Evolutionary conservation across 2,888 invertebrate genomes (phyloP).

Genomic region (Acanthoscelides obtectus): DNA sequence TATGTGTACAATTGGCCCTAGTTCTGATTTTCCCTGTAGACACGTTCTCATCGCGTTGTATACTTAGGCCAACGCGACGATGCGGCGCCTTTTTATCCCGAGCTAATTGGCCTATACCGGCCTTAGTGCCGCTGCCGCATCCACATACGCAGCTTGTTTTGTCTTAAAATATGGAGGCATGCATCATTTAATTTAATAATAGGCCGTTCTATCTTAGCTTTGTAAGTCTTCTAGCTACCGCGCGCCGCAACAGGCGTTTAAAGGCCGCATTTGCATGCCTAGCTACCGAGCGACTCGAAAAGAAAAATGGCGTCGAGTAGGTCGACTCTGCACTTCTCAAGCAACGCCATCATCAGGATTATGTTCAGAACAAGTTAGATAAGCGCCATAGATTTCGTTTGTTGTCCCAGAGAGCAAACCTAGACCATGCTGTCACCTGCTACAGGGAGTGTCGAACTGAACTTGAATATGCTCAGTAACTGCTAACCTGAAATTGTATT

Average conservation of each 20-base stretch:
- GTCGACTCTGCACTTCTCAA: not conserved
- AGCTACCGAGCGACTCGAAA: not conserved
- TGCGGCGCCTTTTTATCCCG: constrained; percentile 16
- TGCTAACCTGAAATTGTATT: too few species aligned
- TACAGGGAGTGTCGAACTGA: too few species aligned
- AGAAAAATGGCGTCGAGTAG: not conserved
- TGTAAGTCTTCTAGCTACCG: not conserved
- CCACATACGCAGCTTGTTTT: constrained; percentile 10
- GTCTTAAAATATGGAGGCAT: constrained; percentile 14
- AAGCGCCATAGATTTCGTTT: too few species aligned
- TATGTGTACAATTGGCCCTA: too few species aligned
- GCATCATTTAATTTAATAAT: constrained; percentile 20
- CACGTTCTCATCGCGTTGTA: not conserved
- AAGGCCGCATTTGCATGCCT: not conserved
- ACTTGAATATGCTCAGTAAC: too few species aligned
- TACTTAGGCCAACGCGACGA: constrained; percentile 4
- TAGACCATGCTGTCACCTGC: too few species aligned
- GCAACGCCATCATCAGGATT: too few species aligned
- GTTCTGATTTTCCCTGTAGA: not conserved
- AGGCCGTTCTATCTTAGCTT: constrained; percentile 11
- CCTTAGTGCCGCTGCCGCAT: not conserved
- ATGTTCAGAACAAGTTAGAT: too few species aligned
- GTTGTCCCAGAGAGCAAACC: too few species aligned
- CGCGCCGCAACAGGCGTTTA: not conserved
- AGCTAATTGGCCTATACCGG: constrained; percentile 16